Conservation (phyloP, 2,113 vertebrate genomes). For the Cervus canadensis region DNA sequence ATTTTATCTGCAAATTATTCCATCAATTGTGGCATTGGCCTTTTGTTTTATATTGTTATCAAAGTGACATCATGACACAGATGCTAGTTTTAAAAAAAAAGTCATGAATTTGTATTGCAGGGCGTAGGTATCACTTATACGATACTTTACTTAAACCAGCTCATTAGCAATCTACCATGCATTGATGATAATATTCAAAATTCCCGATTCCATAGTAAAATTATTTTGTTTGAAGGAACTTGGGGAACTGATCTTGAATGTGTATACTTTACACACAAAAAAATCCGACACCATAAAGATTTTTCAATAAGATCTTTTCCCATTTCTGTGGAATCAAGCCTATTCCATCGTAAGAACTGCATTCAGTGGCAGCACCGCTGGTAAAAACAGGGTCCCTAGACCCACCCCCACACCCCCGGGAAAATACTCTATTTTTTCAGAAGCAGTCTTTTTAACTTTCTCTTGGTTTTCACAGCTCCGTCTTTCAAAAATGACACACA, state of each 20-base stretch:
- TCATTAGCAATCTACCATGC: neutral
- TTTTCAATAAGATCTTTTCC: conserved; percentile 26
- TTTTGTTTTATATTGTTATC: neutral
- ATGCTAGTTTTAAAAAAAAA: neutral
- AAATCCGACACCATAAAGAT: neutral
- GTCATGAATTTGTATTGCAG: neutral
- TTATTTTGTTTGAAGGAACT: neutral
- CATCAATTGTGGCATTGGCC: neutral
- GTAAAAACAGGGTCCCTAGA: neutral
- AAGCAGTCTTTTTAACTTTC: neutral
- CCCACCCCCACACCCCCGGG: fast-evolving
- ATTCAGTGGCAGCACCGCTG: neutral
- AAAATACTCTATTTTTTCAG: neutral
- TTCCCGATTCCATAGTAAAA: neutral
- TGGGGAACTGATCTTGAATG: neutral
- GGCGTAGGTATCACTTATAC: neutral
- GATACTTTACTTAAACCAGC: neutral
- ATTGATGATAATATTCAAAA: neutral
- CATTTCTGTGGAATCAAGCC: conserved; percentile 24
- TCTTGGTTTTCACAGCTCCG: neutral
- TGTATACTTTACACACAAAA: neutral
- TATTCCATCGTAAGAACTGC: neutral
- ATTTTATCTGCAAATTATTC: neutral
- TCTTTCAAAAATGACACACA: neutral
- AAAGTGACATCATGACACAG: neutral